A percentile compares a stretch with the other conserved stretches of the same genome.
phyloP scores from a whole-genome alignment of 2,797 vertebrate genomes.

The Oreortyx pictus region DNA sequence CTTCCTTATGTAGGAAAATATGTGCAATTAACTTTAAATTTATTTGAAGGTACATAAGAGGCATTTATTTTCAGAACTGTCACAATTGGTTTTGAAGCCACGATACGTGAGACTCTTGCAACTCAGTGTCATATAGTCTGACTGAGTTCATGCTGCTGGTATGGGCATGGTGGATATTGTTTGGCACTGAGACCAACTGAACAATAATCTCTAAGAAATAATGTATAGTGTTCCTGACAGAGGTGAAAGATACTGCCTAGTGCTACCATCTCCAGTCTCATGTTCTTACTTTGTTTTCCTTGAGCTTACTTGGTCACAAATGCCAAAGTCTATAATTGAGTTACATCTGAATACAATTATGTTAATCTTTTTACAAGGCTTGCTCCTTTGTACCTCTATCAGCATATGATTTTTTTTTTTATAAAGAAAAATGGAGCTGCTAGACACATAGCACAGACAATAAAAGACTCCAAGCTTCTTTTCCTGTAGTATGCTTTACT shows the following conservation, averaged over 20 bases:
- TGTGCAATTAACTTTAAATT: neutral
- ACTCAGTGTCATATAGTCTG: rapidly evolving
- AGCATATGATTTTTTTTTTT: neutral
- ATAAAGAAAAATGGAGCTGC: neutral
- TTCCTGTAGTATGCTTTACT: neutral
- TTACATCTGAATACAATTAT: slow-evolving; percentile 11
- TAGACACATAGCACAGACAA: neutral
- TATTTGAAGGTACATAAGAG: rapidly evolving
- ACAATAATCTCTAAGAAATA: neutral
- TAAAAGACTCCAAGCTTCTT: neutral
- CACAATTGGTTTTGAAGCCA: rapidly evolving
- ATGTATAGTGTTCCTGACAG: rapidly evolving
- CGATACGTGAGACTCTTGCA: rapidly evolving
- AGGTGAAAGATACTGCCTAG: neutral
- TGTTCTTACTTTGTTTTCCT: neutral
- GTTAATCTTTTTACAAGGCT: neutral
- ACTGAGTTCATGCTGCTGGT: neutral
- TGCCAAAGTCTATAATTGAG: neutral
- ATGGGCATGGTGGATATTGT: rapidly evolving
- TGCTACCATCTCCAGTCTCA: neutral
- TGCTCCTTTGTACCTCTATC: neutral
- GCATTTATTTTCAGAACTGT: neutral
- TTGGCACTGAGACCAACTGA: neutral
- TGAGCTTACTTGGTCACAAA: neutral
- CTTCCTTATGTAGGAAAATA: neutral